Base-by-base conservation (phyloP, 2,797 vertebrate genomes). In the Bovichtus diacanthus region DNA sequence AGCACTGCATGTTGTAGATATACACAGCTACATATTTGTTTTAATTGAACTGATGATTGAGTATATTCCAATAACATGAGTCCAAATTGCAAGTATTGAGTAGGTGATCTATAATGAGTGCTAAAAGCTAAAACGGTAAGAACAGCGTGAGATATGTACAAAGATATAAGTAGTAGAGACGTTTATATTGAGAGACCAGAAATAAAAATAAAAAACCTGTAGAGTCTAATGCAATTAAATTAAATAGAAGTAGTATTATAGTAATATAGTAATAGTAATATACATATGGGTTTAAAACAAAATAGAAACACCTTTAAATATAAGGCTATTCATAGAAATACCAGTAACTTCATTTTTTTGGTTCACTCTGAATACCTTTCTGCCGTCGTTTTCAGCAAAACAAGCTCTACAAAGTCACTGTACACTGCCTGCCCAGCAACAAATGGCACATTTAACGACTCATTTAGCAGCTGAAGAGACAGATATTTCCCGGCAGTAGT, bases 301-400 rank as follows among this genome's bases (percentile, higher is more conserved):
- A n/a, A n/a, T n/a, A n/a, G n/a, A n/a, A 54, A 60, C 13, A 29
- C 5, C 21, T 46, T 39, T 27, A 36, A 53, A 55, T 38, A 51
- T 43, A 31, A 51, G 8, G 5, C 9, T 21, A 34, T 23, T 9
- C 46, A 36, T 61, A 53, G 15, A 55, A 63, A 36, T 25, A 39
- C 11, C 11, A 34, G 11, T 19, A 34, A 38, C 46, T 50, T 38
- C 15, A 39, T 13, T 16, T n/a, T 38, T 53, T 67, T 0, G 2
- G 38, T 13, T 72, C 49, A 62, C n/a, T 36, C 6, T 31, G 18
- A 19, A 3, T 25, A 4, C 59, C 36, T 16, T 13, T 46, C 31
- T 25, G 15, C 10, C 0, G 1, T 12, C 1, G 1, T 6, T 0
- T 46, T 0, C 13, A 19, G 15, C 0, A 13, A 41, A 58, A 39